Conservation (phyloP, 2,113 vertebrate genomes). For the Cheilinus undulatus region DNA sequence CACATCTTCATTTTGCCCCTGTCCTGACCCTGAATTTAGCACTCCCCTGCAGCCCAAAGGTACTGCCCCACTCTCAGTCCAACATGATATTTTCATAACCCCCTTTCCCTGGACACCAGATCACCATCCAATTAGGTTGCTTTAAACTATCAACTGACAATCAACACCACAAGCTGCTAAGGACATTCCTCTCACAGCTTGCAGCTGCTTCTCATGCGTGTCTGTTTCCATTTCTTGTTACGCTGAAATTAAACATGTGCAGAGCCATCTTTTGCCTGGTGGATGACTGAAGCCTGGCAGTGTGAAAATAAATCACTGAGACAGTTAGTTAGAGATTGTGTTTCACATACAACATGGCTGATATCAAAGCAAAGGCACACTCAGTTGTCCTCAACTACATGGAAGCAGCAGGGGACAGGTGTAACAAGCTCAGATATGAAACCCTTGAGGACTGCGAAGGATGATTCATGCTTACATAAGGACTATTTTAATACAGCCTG, state of each 20-base stretch:
- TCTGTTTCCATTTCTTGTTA: constrained; percentile 44
- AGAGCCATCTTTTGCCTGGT: constrained; percentile 49
- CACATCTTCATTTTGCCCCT: constrained; percentile 25
- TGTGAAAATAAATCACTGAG: constrained; percentile 50
- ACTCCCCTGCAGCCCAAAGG: background rate
- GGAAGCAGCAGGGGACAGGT: constrained; percentile 64
- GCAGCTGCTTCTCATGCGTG: constrained; percentile 59
- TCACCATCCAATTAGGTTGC: constrained; percentile 68
- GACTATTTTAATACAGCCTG: constrained; percentile 34
- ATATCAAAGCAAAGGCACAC: constrained; percentile 43
- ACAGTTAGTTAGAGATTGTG: constrained; percentile 55
- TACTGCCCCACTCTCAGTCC: constrained; percentile 29
- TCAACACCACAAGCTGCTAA: constrained; percentile 63
- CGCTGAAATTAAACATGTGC: constrained; percentile 61
- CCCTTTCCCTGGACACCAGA: constrained; percentile 58
- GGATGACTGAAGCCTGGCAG: constrained; percentile 41
- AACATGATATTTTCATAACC: constrained; percentile 65
- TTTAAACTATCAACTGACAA: constrained; percentile 63
- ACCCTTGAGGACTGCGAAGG: constrained; percentile 54
- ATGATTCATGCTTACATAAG: constrained; percentile 59
- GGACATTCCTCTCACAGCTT: constrained; percentile 63
- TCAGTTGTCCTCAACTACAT: constrained; percentile 45
- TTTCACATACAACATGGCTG: constrained; percentile 42
- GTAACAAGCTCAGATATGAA: constrained; percentile 59
- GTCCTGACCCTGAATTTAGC: constrained; percentile 16